These are phyloP conservation scores for Neomonachus schauinslandi DNA, from an alignment of 2,113 vertebrate species.

Conservation along the genomic window DNA sequence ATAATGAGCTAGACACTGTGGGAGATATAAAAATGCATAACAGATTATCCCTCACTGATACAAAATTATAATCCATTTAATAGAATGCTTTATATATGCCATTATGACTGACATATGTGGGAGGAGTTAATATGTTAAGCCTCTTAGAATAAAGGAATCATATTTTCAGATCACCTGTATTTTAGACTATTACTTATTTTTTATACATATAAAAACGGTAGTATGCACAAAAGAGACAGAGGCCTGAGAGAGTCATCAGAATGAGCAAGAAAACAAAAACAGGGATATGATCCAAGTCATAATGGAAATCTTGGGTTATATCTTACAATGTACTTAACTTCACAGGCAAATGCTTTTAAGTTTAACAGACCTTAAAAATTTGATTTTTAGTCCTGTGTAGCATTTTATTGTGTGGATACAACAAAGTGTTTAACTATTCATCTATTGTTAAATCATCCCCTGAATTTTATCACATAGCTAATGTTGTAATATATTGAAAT, in stretches of 20 bases:
- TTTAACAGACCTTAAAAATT: neutral
- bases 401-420: conserved; percentile 1
- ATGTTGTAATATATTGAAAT: neutral
- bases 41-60: neutral
- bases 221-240: neutral
- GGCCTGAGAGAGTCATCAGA: neutral
- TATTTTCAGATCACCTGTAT: neutral
- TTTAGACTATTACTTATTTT: neutral
- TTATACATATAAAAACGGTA: neutral
- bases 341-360: neutral
- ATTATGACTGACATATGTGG: neutral
- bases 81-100: neutral
- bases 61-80: conserved; percentile 10
- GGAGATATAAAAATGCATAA: neutral
- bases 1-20: neutral
- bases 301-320: neutral
- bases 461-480: neutral
- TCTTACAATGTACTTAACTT: neutral
- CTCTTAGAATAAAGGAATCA: neutral
- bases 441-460: neutral
- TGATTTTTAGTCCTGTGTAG: neutral
- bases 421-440: neutral
- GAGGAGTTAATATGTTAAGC: neutral
- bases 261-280: neutral
- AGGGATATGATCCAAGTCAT: neutral